Percentiles rank a stretch among this genome's conserved stretches.
Evolutionary conservation across 2,797 vertebrate species (phyloP).

Genomic region (Melanotaenia nigrans): DNA sequence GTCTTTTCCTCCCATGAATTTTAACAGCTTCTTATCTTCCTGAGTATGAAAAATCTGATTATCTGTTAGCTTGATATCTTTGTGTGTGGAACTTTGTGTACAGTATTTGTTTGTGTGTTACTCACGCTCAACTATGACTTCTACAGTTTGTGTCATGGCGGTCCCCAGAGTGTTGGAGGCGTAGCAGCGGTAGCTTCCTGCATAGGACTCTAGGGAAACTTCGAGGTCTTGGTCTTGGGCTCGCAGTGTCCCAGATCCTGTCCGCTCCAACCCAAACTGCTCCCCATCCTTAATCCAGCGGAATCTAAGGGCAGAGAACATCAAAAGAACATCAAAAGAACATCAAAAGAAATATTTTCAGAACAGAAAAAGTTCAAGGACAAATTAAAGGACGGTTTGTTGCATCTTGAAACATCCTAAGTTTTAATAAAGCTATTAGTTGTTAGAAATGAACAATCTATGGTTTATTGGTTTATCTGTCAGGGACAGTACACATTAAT

Average conservation of each 20-base stretch:
- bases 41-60: too few relatives aligned
- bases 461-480: too few relatives aligned
- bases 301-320: conserved; percentile 49
- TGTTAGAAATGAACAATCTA: too few relatives aligned
- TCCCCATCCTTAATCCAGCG: conserved; percentile 70
- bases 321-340: too few relatives aligned
- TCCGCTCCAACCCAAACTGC: not conserved
- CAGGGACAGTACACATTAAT: too few relatives aligned
- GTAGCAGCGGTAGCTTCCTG: conserved; percentile 68
- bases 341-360: not conserved
- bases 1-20: too few relatives aligned
- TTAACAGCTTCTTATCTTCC: too few relatives aligned
- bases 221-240: not conserved
- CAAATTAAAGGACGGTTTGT: too few relatives aligned
- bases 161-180: conserved; percentile 73
- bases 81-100: too few relatives aligned
- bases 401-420: too few relatives aligned
- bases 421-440: too few relatives aligned
- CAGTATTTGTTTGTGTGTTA: not conserved
- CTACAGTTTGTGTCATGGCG: conserved; percentile 55
- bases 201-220: conserved; percentile 27
- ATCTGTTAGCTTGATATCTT: too few relatives aligned
- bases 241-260: conserved; percentile 28
- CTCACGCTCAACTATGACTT: conserved; percentile 71
- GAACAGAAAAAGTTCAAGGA: not conserved